Percentiles rank a stretch among this genome's conserved stretches.
phyloP scores from a whole-genome alignment of 37 sponge, comb jelly and placozoan genomes.

The Bolinopsis microptera region DNA sequence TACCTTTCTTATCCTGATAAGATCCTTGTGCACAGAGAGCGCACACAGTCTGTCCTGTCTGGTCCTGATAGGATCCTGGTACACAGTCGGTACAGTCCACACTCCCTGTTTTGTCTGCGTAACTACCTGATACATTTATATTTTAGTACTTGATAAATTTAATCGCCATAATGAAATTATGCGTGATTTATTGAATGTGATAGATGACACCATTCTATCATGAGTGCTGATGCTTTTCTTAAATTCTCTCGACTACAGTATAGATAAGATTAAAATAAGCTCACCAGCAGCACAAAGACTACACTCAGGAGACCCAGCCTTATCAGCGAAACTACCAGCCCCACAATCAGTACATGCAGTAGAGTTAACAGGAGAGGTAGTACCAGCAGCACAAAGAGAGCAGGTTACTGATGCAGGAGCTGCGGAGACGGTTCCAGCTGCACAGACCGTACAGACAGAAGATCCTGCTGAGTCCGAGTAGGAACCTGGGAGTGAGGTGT shows the following conservation, averaged over 20 bases:
- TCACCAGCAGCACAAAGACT: slow-evolving; percentile 18
- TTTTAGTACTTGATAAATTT: no score
- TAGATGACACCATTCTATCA: no score
- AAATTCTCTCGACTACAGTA: no score
- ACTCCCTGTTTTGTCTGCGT: not conserved
- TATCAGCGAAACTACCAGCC: not conserved
- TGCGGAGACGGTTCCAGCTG: slow-evolving; percentile 2
- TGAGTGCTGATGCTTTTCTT: no score
- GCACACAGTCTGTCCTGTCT: not conserved
- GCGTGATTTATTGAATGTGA: no score
- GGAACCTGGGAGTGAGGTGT: slow-evolving; percentile 2
- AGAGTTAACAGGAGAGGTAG: not conserved
- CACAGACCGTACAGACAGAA: not conserved
- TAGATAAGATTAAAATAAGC: no score
- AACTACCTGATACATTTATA: not conserved
- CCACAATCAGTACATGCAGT: not conserved
- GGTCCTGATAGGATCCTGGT: slow-evolving; percentile 17
- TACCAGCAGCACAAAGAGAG: not conserved
- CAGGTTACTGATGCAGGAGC: not conserved
- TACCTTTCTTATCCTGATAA: slow-evolving; percentile 20
- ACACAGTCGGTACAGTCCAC: not conserved
- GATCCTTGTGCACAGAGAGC: not conserved
- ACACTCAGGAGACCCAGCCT: slow-evolving; percentile 9
- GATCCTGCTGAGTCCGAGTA: not conserved
- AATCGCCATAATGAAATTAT: no score